These are phyloP conservation scores for Brachyalestes nurse DNA, from an alignment of 2,797 vertebrate genomes.

Conservation along the genomic window DNA sequence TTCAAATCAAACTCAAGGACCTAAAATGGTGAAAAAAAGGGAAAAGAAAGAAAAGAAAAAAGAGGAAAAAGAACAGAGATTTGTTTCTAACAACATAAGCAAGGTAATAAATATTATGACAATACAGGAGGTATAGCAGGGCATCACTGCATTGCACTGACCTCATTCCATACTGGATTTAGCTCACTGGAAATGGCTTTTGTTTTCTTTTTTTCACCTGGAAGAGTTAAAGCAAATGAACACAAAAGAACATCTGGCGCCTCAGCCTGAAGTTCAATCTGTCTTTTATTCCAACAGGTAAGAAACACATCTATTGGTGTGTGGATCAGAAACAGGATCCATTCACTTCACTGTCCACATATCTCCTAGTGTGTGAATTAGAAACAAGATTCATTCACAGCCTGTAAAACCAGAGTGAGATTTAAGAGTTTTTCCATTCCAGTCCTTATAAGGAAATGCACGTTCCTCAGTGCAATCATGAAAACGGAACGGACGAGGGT, in stretches of 20 bases:
- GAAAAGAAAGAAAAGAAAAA: too few species aligned
- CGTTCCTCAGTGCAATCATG: slow-evolving; percentile 19
- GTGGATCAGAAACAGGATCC: background rate
- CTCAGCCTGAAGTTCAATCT: background rate
- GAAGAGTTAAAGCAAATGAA: slow-evolving; percentile 60
- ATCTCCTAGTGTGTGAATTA: background rate
- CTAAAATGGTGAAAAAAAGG: slow-evolving; percentile 68
- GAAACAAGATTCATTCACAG: background rate
- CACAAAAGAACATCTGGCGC: background rate
- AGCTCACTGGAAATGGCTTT: slow-evolving; percentile 89
- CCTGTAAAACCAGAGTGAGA: background rate
- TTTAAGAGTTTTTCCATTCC: slow-evolving; percentile 25
- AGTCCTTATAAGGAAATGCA: slow-evolving; percentile 68
- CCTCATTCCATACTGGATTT: slow-evolving; percentile 97
- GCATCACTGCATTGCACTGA: slow-evolving; percentile 65
- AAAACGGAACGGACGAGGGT: slow-evolving; percentile 8
- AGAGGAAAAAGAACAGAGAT: background rate
- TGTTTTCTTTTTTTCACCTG: slow-evolving; percentile 98
- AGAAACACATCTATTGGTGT: background rate
- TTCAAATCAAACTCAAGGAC: slow-evolving; percentile 93
- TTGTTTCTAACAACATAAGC: background rate
- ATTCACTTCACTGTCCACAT: background rate
- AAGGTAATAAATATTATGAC: too few species aligned
- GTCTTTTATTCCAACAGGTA: background rate
- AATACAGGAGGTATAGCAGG: background rate